phyloP scores from a whole-genome alignment of 2,797 vertebrate species.

The Trachops cirrhosus region DNA sequence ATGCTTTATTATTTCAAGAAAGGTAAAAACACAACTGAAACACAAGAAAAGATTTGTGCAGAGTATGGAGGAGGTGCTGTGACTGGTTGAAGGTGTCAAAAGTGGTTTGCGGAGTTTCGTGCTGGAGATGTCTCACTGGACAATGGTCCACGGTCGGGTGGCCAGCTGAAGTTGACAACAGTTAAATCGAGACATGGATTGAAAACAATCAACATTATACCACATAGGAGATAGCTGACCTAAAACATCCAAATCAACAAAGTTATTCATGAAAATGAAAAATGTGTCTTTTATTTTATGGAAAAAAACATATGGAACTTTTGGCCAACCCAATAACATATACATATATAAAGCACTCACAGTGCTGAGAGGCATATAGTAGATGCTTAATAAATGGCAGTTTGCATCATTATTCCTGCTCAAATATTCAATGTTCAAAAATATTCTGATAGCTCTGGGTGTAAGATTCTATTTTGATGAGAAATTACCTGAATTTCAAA shows the following conservation, averaged over 20 bases:
- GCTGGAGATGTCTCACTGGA: background rate
- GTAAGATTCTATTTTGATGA: background rate
- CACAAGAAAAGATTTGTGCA: background rate
- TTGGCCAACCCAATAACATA: background rate
- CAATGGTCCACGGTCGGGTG: background rate
- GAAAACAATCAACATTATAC: background rate
- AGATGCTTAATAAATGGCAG: background rate
- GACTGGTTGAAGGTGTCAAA: background rate
- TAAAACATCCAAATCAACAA: background rate
- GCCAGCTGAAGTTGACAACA: background rate
- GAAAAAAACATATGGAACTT: background rate
- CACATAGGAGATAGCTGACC: background rate
- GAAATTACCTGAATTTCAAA: constrained; percentile 26
- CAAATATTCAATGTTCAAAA: background rate
- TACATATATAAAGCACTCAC: background rate
- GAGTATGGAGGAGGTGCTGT: background rate
- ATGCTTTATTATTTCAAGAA: background rate
- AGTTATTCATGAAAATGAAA: background rate
- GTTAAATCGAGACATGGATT: background rate
- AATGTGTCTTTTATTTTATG: background rate
- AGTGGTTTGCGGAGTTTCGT: background rate
- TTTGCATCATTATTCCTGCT: background rate
- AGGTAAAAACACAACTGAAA: background rate
- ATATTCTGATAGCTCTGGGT: background rate
- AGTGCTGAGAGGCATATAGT: too few relatives aligned